A percentile compares a stretch with the other conserved stretches of the same genome.
phyloP scores from a whole-genome alignment of 2,888 invertebrate species.

The Drosophila kambysellisi region DNA sequence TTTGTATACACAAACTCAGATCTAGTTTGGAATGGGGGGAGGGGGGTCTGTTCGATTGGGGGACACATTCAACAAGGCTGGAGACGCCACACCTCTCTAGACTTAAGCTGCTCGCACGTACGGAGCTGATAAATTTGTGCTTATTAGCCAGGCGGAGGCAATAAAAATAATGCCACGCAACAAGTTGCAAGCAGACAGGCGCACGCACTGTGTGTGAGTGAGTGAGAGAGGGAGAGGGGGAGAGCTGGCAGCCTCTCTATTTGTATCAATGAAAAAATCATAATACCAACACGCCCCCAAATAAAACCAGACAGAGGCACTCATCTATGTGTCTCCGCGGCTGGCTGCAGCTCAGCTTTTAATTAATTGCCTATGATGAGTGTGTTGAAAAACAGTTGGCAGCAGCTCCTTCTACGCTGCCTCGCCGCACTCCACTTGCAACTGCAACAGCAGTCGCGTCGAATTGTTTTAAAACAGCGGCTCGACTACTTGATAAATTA shows the following conservation, averaged over 20 bases:
- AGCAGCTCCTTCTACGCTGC: slow-evolving; percentile 5
- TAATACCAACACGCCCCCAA: slow-evolving; percentile 72
- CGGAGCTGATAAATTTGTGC: slow-evolving; percentile 75
- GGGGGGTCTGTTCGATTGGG: not conserved
- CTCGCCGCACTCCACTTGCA: not conserved
- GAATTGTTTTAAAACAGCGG: slow-evolving; percentile 55
- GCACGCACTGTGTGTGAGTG: slow-evolving; percentile 3
- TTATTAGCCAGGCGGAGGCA: slow-evolving; percentile 67
- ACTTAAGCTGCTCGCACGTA: slow-evolving; percentile 68
- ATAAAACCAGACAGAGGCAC: slow-evolving; percentile 1
- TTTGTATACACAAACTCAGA: slow-evolving; percentile 27
- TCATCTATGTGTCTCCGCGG: slow-evolving; percentile 1
- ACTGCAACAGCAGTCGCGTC: not conserved
- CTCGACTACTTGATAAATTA: slow-evolving; percentile 74
- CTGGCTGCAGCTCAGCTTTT: slow-evolving; percentile 61
- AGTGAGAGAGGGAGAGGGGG: not conserved
- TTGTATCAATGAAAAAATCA: slow-evolving; percentile 82
- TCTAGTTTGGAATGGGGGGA: not conserved
- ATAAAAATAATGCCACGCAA: slow-evolving; percentile 65
- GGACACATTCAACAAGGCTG: slow-evolving; percentile 11
- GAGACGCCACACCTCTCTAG: slow-evolving; percentile 9
- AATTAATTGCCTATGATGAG: slow-evolving; percentile 80
- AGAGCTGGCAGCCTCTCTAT: slow-evolving; percentile 48
- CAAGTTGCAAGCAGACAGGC: slow-evolving; percentile 55
- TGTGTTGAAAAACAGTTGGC: slow-evolving; percentile 73